Conservation (phyloP, 2,797 vertebrate species). For the Setipinna tenuifilis region DNA sequence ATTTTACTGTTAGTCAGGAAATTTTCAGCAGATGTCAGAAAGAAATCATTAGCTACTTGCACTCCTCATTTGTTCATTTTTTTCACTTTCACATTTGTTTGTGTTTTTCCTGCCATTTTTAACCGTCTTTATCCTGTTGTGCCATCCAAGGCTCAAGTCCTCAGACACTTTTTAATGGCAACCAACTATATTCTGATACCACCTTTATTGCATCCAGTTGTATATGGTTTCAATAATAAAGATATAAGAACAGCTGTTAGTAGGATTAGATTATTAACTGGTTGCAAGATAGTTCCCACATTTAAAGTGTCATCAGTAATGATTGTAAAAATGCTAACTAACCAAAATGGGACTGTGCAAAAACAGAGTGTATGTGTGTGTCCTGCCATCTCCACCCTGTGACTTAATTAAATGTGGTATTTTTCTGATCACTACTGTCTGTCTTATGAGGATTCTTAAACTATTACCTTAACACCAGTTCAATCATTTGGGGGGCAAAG, state of each 20-base stretch:
- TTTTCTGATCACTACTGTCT: too few species aligned
- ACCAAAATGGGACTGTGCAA: too few species aligned
- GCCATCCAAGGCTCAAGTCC: background rate
- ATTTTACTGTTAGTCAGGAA: slow-evolving; percentile 19
- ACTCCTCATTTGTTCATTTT: background rate
- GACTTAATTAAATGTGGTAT: too few species aligned
- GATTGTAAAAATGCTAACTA: background rate
- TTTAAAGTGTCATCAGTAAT: too few species aligned
- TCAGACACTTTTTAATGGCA: background rate
- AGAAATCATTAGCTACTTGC: slow-evolving; percentile 31
- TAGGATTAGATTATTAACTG: too few species aligned
- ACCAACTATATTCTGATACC: slow-evolving; percentile 26
- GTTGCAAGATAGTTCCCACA: too few species aligned
- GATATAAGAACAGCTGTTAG: slow-evolving; percentile 23
- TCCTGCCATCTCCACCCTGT: too few species aligned
- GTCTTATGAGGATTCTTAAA: too few species aligned
- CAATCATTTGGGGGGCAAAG: too few species aligned
- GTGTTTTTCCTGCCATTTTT: slow-evolving; percentile 14
- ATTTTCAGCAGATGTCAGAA: slow-evolving; percentile 17
- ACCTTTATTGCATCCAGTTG: slow-evolving; percentile 31
- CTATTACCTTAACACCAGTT: too few species aligned
- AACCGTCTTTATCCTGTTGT: background rate
- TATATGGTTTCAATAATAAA: slow-evolving; percentile 29
- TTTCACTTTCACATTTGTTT: slow-evolving; percentile 30
- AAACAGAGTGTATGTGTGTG: too few species aligned